These are phyloP conservation scores for Lithophane leautieri DNA, from an alignment of 2,888 invertebrate genomes.

Conservation along the genomic window DNA sequence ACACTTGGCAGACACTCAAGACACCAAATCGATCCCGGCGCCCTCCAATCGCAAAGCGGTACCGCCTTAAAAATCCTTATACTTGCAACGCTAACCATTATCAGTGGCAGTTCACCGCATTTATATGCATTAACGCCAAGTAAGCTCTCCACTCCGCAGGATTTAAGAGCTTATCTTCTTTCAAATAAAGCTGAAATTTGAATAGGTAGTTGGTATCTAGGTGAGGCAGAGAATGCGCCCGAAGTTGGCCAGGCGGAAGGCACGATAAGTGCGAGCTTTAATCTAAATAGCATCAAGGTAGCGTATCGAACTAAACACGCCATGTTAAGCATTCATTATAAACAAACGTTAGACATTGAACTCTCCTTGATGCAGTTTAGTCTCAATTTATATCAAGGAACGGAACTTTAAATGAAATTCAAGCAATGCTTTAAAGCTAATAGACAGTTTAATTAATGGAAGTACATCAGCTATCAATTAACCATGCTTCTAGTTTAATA, in stretches of 20 bases:
- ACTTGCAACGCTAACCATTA: constrained; percentile 79
- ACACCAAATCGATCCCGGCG: constrained; percentile 62
- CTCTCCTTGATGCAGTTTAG: constrained; percentile 55
- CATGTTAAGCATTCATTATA: constrained; percentile 69
- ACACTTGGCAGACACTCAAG: constrained; percentile 71
- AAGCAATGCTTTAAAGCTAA: constrained; percentile 25
- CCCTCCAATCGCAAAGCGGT: constrained; percentile 67
- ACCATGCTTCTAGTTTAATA: not conserved
- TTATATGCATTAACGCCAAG: constrained; percentile 82
- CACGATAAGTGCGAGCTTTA: constrained; percentile 86
- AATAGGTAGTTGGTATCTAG: constrained; percentile 66
- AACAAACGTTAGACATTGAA: constrained; percentile 60
- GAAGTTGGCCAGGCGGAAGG: constrained; percentile 83
- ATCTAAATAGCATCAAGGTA: constrained; percentile 87
- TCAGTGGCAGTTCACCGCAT: constrained; percentile 82
- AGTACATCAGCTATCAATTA: not conserved
- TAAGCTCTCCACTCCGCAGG: constrained; percentile 48
- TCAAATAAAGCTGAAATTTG: constrained; percentile 76
- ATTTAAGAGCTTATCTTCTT: constrained; percentile 69
- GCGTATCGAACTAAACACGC: constrained; percentile 72
- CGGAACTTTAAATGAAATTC: constrained; percentile 23
- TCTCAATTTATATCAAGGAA: constrained; percentile 45
- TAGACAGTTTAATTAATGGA: constrained; percentile 11
- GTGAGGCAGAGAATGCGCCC: constrained; percentile 77
- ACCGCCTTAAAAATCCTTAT: constrained; percentile 78